Conservation (phyloP, 2,888 invertebrate species). For the Boloria euphrosyne region DNA sequence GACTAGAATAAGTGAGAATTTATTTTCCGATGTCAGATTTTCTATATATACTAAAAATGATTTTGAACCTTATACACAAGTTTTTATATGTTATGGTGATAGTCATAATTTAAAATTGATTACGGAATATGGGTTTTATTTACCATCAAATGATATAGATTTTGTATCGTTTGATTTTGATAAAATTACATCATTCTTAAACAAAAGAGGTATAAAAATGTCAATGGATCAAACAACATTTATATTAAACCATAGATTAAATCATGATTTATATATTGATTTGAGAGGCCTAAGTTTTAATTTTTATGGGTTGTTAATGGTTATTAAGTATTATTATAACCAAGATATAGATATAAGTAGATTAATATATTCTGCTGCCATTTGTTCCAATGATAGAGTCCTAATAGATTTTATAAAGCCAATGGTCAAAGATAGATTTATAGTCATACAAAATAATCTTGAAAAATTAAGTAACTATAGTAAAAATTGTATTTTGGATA, state of each 20-base stretch:
- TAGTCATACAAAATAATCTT: slow-evolving; percentile 57
- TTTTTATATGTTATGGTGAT: slow-evolving; percentile 94
- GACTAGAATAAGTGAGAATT: slow-evolving; percentile 54
- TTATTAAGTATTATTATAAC: slow-evolving; percentile 72
- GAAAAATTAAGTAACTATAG: slow-evolving; percentile 54
- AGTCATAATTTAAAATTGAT: slow-evolving; percentile 91
- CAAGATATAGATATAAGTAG: slow-evolving; percentile 66
- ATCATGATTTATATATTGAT: slow-evolving; percentile 84
- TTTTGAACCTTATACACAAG: slow-evolving; percentile 86
- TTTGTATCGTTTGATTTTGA: slow-evolving; percentile 83
- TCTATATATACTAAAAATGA: slow-evolving; percentile 74
- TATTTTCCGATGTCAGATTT: slow-evolving; percentile 70
- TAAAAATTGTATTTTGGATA: slow-evolving; percentile 64
- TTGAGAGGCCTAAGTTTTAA: slow-evolving; percentile 85
- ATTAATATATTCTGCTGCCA: slow-evolving; percentile 72
- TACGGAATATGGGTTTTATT: slow-evolving; percentile 93
- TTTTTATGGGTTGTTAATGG: slow-evolving; percentile 78
- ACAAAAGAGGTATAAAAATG: slow-evolving; percentile 57
- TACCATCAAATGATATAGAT: slow-evolving; percentile 86
- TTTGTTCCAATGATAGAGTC: slow-evolving; percentile 65
- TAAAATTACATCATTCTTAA: slow-evolving; percentile 74
- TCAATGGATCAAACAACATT: slow-evolving; percentile 84
- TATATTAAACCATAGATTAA: slow-evolving; percentile 83
- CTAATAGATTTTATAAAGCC: slow-evolving; percentile 68
- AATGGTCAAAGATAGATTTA: slow-evolving; percentile 60